phyloP scores from a whole-genome alignment of 2,113 vertebrate species.

The Saccopteryx leptura region DNA sequence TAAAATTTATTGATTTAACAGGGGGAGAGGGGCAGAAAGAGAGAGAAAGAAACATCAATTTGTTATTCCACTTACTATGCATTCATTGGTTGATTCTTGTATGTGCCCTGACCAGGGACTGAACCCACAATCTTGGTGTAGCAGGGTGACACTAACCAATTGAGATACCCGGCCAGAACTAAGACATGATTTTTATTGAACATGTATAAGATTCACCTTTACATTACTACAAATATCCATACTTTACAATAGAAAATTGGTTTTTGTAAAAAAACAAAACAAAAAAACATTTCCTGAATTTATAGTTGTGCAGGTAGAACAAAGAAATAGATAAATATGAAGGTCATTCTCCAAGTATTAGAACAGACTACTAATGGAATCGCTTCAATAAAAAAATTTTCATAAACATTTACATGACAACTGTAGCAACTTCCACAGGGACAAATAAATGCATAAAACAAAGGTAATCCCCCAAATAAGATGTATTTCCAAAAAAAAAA shows the following conservation, averaged over 20 bases:
- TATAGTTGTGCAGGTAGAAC: conserved; percentile 72
- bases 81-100: too few species aligned
- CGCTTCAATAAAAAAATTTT: conserved; percentile 71
- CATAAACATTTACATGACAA: conserved; percentile 68
- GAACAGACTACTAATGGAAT: conserved; percentile 77
- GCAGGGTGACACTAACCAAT: too few species aligned
- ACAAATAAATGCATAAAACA: conserved; percentile 24
- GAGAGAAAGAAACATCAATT: too few species aligned
- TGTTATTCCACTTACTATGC: too few species aligned
- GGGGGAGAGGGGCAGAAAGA: too few species aligned
- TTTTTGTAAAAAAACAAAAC: conserved; percentile 66
- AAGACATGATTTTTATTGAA: conserved; percentile 86
- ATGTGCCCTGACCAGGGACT: too few species aligned
- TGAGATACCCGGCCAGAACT: background rate
- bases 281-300: conserved; percentile 66
- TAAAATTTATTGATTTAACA: conserved; percentile 55
- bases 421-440: conserved; percentile 16
- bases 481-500: conserved; percentile 32
- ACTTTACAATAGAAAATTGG: conserved; percentile 80
- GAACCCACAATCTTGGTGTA: too few species aligned
- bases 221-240: conserved; percentile 79
- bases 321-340: conserved; percentile 79
- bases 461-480: conserved; percentile 35
- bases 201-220: conserved; percentile 75
- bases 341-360: conserved; percentile 84